Percentiles rank a stretch among this genome's conserved stretches.
These are phyloP conservation scores for Zaprionus davidi DNA, from an alignment of 1,140 invertebrate genomes.

Conservation along the genomic window DNA sequence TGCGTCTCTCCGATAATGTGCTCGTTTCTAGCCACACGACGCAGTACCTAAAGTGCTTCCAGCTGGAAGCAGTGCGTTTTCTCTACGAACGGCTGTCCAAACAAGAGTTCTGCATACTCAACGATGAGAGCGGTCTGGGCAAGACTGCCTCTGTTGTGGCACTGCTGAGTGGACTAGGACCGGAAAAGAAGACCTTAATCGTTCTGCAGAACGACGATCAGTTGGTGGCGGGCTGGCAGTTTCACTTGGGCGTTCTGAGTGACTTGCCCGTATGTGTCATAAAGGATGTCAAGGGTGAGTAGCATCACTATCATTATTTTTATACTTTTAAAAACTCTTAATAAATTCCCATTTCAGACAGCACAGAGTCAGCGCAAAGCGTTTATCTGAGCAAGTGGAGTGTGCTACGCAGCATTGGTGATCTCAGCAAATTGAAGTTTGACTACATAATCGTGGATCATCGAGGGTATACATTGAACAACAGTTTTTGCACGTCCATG, in stretches of 20 bases:
- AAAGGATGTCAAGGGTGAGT: constrained; percentile 57
- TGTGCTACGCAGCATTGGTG: constrained; percentile 62
- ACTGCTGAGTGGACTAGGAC: constrained; percentile 58
- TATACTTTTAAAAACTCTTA: background rate
- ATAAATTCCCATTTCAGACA: constrained; percentile 41
- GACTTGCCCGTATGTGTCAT: constrained; percentile 62
- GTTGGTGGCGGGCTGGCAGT: constrained; percentile 68
- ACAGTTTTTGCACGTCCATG: constrained; percentile 77
- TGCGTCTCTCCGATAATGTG: constrained; percentile 61
- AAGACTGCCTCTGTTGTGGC: constrained; percentile 61
- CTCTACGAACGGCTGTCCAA: constrained; percentile 66
- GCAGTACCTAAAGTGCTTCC: constrained; percentile 75
- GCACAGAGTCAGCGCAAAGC: constrained; percentile 61
- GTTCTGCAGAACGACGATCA: constrained; percentile 78
- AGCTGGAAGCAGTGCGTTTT: constrained; percentile 71
- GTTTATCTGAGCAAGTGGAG: constrained; percentile 79
- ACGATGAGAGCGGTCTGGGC: constrained; percentile 79
- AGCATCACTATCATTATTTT: too few relatives aligned
- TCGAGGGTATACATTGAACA: constrained; percentile 72
- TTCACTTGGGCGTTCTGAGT: constrained; percentile 69
- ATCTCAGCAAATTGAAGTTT: constrained; percentile 75
- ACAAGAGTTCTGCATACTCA: constrained; percentile 70
- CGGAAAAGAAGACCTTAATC: constrained; percentile 62
- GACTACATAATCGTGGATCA: constrained; percentile 78
- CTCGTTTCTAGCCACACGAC: constrained; percentile 65